Base-by-base conservation (phyloP, 23 tunicate genomes). In the Aplidium turbinatum region DNA sequence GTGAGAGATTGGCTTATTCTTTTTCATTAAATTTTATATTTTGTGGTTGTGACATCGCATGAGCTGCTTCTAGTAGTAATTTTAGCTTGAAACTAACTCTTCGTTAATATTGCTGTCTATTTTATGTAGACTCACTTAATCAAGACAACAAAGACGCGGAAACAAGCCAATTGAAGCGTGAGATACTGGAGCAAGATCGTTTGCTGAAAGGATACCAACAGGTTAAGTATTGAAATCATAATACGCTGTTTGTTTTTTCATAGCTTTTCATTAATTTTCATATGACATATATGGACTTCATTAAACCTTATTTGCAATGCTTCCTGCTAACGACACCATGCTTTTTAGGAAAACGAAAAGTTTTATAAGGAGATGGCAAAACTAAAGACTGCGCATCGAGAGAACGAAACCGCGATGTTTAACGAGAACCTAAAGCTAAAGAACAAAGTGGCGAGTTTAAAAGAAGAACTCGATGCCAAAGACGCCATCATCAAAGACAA, bases 381-480 rank as follows among this genome's bases (percentile, higher is more conserved):
- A 78, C 24, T 63, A 39, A 78, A 86, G 33, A 33, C 42, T 1
- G 4, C 66, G 5, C 83, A 71, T 34, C 73, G 82, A 29, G 93
- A 86, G 45, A 70, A 69, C 51, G 93, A 86, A 72, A 51, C 52
- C 31, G 93, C 93, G 1, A 86, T 86, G 93, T 86, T 30, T 48
- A 63, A 78, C 9, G 93, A 86, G 72, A 86, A 86, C 39, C 51
- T 78, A 23, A 78, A 40, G 52, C 31, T 86, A 20, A 78, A 78
- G 64, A 52, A 54, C n/a, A 74, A 78, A 71, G 47, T 86, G 28
- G 93, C 85, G 20, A 47, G 52, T 47, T 63, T 86, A 58, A 71
- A 63, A 48, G 93, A 86, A 70, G 80, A 71, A 22, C 66, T 78
- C 20, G 63, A 46, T 1, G 33, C 47, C 4, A 65, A 86, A 34